Evolutionary conservation across 2,797 vertebrate species (phyloP), one percentile per base, ranked within the genome.

Genomic region (Poeciliopsis presidionis): DNA sequence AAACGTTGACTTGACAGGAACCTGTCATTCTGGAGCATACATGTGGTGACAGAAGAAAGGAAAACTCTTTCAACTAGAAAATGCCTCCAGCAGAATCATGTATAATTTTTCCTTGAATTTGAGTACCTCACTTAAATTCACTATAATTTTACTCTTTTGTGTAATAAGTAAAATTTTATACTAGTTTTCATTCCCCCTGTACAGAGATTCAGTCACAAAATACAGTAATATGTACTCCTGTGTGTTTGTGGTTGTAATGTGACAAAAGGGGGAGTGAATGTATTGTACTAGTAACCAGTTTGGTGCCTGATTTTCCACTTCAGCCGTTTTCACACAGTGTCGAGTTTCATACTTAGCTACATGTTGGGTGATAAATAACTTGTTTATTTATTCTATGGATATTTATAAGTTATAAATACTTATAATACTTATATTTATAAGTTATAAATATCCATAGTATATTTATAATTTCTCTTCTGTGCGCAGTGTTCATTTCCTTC

Each of bases 251-350:
- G 28, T 33, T 61, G 28, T 33, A 61, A 61, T 61, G 59, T 61
- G 14, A 33, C 59, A 7, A 61, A 61, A 33, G 59, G 61, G 18
- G 14, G 16, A 9, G 11, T 20, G 33, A 65, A 65, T 33, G 33
- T 18, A 20, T 20, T 65, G 61, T 39, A 5, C 33, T 20, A 65
- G 20, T 18, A 65, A 65, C 33, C 18, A 65, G 33, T 22, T 65
- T 65, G 61, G 36, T 30, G 61, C 61, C 30, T 83, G 57, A 86
- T 55, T 55, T 81, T 76, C 28, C 20, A 71, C 1, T 45, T 1
- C 13, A 69, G 49, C n/a, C 1, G 25, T 81, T 75, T 39, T 1
- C 13, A 5, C n/a, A n/a, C 6, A 1, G 4, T 61, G 57, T 28
- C 11, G 14, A 25, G 36, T 67, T 41, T 67, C 20, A 41, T 25